Evolutionary conservation across 2,888 invertebrate genomes (phyloP).

Genomic region (Idaea biselata): DNA sequence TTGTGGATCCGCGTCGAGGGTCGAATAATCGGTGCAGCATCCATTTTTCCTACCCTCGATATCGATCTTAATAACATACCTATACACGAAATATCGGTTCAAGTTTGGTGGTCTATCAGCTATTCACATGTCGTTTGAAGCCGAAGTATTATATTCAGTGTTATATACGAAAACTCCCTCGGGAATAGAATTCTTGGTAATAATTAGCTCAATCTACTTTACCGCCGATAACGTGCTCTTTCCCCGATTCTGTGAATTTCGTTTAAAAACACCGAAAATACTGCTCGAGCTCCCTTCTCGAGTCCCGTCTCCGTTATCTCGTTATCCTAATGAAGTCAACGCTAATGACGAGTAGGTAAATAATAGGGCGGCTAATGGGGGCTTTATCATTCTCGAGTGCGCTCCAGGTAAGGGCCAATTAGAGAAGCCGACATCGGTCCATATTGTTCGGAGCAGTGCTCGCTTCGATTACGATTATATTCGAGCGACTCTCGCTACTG

Average conservation of each 20-base stretch:
- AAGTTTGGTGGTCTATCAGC: slow-evolving; percentile 45
- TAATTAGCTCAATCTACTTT: slow-evolving; percentile 58
- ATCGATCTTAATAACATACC: slow-evolving; percentile 67
- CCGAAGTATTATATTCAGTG: slow-evolving; percentile 10
- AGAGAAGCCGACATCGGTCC: slow-evolving; percentile 78
- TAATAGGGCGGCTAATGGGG: slow-evolving; percentile 81
- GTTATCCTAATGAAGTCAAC: slow-evolving; percentile 81
- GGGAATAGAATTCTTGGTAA: slow-evolving; percentile 47
- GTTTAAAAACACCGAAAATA: slow-evolving; percentile 72
- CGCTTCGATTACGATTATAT: slow-evolving; percentile 79
- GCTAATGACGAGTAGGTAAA: slow-evolving; percentile 81
- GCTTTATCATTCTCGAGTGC: slow-evolving; percentile 81
- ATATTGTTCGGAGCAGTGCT: slow-evolving; percentile 77
- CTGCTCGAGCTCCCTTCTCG: slow-evolving; percentile 52
- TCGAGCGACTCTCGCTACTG: slow-evolving; percentile 73
- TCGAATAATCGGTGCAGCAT: slow-evolving; percentile 43
- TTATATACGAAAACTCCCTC: slow-evolving; percentile 23
- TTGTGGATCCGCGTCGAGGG: slow-evolving; percentile 57
- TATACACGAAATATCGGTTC: slow-evolving; percentile 31
- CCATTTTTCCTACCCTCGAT: slow-evolving; percentile 70
- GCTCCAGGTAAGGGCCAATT: slow-evolving; percentile 81
- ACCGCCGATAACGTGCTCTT: slow-evolving; percentile 41
- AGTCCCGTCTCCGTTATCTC: slow-evolving; percentile 75
- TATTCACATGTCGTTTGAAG: slow-evolving; percentile 14
- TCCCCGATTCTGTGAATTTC: slow-evolving; percentile 52